Evolutionary conservation across 1,140 invertebrate genomes (phyloP).

Genomic region (Trissolcus basalis): DNA sequence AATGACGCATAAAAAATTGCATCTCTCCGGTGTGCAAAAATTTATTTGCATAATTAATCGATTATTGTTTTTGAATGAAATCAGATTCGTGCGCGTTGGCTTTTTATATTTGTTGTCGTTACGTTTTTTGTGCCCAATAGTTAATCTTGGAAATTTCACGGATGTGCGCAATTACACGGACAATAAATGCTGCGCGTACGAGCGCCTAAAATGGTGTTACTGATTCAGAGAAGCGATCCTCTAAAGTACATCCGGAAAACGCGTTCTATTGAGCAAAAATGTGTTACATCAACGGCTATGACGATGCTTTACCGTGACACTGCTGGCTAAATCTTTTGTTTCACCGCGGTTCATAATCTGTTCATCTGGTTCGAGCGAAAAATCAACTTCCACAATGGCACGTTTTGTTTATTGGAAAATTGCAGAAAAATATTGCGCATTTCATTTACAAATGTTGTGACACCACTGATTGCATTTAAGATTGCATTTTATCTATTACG

Average conservation of each 20-base stretch:
- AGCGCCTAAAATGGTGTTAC: conserved; percentile 53
- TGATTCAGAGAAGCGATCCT: conserved; percentile 52
- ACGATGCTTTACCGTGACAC: conserved; percentile 47
- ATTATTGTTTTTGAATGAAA: conserved; percentile 16
- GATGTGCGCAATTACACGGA: conserved; percentile 60
- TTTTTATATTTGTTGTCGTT: background rate
- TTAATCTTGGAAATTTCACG: conserved; percentile 57
- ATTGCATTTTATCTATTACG: conserved; percentile 1
- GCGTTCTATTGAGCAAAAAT: conserved; percentile 50
- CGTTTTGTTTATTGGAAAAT: conserved; percentile 14
- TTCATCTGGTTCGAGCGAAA: conserved; percentile 24
- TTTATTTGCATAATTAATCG: too few species aligned
- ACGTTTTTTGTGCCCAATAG: conserved; percentile 43
- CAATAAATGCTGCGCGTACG: conserved; percentile 56
- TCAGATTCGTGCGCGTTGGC: conserved; percentile 28
- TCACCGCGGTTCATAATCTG: conserved; percentile 23
- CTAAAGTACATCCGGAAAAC: conserved; percentile 53
- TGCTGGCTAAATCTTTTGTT: conserved; percentile 54
- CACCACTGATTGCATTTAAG: conserved; percentile 22
- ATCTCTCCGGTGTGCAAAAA: too few species aligned
- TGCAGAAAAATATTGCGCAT: conserved; percentile 25
- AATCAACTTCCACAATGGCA: conserved; percentile 19
- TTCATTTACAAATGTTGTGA: conserved; percentile 17
- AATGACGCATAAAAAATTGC: too few species aligned
- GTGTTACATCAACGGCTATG: conserved; percentile 49